Percentiles rank a stretch among this genome's conserved stretches.
phyloP scores from a whole-genome alignment of 2,797 vertebrate genomes.

The Gymnothorax javanicus region DNA sequence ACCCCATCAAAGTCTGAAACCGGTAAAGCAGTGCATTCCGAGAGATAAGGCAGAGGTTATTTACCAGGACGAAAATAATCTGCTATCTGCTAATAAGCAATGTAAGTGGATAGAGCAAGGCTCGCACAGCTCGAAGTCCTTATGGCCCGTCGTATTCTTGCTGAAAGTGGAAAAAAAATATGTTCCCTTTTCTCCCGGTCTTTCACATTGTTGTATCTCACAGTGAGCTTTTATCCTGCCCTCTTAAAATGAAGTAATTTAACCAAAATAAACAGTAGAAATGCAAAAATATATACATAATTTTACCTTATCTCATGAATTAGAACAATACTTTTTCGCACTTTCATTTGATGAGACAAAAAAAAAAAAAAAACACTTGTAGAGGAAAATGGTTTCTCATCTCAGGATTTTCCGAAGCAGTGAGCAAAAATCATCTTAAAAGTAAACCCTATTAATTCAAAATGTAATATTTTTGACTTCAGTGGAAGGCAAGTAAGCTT shows the following conservation, averaged over 20 bases:
- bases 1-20: slow-evolving; percentile 30
- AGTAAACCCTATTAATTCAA: too few relatives aligned
- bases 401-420: too few relatives aligned
- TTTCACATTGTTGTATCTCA: background rate
- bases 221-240: background rate
- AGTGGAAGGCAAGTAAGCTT: too few relatives aligned
- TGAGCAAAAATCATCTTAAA: too few relatives aligned
- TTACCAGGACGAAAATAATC: slow-evolving; percentile 36
- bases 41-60: slow-evolving; percentile 37
- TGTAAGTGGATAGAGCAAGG: slow-evolving; percentile 11
- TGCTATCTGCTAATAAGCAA: slow-evolving; percentile 35
- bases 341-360: too few relatives aligned
- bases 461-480: too few relatives aligned
- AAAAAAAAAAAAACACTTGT: too few relatives aligned
- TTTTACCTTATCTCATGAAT: too few relatives aligned
- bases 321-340: too few relatives aligned
- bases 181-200: background rate
- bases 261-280: background rate
- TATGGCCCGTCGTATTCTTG: background rate
- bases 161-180: background rate
- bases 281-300: background rate
- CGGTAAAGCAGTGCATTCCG: slow-evolving; percentile 20
- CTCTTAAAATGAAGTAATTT: background rate
- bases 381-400: too few relatives aligned
- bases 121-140: slow-evolving; percentile 27